phyloP scores from a whole-genome alignment of 2,888 invertebrate species.

The Eupithecia insigniata region DNA sequence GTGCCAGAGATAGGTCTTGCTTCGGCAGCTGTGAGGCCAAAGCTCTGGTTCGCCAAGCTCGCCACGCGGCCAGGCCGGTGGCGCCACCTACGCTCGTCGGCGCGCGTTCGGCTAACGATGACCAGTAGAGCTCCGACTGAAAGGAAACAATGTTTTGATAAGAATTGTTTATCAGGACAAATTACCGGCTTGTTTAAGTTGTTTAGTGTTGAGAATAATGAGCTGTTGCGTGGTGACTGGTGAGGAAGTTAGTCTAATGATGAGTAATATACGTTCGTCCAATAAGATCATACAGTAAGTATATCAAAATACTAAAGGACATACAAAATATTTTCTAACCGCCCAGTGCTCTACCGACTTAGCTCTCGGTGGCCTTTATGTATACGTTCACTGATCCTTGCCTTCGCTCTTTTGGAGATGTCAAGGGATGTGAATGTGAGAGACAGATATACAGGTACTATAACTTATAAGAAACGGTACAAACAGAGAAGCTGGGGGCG shows the following conservation, averaged over 20 bases:
- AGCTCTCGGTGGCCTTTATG: background rate
- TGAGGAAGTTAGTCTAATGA: constrained; percentile 5
- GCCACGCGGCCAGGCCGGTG: constrained; percentile 74
- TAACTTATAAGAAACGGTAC: too few species aligned
- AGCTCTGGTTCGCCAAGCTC: constrained; percentile 77
- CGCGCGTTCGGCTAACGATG: constrained; percentile 89
- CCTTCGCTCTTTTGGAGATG: background rate
- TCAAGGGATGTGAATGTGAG: background rate
- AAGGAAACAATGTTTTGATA: constrained; percentile 44
- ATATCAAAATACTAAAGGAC: background rate
- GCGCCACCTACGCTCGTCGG: constrained; percentile 78
- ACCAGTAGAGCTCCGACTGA: constrained; percentile 96
- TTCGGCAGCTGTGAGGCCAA: constrained; percentile 95
- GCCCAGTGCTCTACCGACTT: background rate
- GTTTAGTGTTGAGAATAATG: constrained; percentile 18
- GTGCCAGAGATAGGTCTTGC: constrained; percentile 95
- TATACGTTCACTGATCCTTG: background rate
- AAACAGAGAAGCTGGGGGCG: too few species aligned
- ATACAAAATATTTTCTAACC: background rate
- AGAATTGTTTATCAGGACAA: constrained; percentile 7
- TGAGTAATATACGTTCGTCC: background rate
- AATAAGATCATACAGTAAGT: background rate
- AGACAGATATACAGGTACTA: background rate
- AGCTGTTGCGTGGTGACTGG: background rate
- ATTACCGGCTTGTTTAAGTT: background rate